These are phyloP conservation scores for Ischnus inquisitorius DNA, from an alignment of 2,888 invertebrate genomes.

Conservation along the genomic window DNA sequence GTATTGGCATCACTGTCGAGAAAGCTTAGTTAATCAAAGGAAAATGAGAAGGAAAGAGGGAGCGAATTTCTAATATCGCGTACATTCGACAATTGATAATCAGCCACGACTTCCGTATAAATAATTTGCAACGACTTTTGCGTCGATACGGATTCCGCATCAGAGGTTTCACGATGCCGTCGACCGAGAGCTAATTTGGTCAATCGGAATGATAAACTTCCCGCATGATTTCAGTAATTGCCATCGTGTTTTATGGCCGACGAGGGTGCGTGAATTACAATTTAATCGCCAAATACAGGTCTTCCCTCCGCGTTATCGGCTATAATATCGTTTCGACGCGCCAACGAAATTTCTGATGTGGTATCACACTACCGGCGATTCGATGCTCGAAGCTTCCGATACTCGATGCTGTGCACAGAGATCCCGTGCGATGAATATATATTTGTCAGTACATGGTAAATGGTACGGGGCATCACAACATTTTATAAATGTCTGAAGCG, in stretches of 20 bases:
- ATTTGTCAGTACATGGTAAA: background rate
- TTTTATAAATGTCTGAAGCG: slow-evolving; percentile 7
- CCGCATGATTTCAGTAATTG: background rate
- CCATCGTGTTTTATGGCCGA: slow-evolving; percentile 24
- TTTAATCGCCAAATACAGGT: slow-evolving; percentile 21
- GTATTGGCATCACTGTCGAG: no score
- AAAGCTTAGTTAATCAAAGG: background rate
- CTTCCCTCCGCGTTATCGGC: background rate
- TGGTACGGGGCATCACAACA: background rate
- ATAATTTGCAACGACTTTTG: background rate
- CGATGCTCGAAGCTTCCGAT: background rate
- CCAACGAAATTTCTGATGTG: slow-evolving; percentile 22
- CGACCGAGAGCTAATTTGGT: slow-evolving; percentile 5
- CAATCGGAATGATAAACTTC: slow-evolving; percentile 20
- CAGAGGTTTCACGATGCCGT: background rate
- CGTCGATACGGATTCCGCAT: background rate
- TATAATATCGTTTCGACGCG: slow-evolving; percentile 23
- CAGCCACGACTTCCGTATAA: background rate
- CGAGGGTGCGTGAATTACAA: slow-evolving; percentile 27
- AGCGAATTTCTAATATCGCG: background rate
- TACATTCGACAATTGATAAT: background rate
- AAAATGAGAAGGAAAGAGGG: background rate
- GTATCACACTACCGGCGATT: background rate
- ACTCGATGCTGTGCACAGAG: background rate
- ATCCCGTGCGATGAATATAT: background rate